Percentiles rank a stretch among this genome's conserved stretches.
These are phyloP conservation scores for Brachyistius frenatus DNA, from an alignment of 2,113 vertebrate species.

Conservation along the genomic window DNA sequence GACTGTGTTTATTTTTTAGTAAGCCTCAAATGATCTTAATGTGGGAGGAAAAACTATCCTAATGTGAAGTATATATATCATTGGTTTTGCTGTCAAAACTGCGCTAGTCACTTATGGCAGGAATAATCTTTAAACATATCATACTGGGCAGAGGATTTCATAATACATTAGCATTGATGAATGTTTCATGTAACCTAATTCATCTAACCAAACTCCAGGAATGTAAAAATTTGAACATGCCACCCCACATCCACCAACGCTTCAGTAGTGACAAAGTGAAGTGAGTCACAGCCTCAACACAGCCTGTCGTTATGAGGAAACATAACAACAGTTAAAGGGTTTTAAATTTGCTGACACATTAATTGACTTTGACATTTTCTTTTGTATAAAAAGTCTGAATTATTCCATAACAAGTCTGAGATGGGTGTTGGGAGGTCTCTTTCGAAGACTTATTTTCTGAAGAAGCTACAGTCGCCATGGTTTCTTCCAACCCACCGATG, in stretches of 20 bases:
- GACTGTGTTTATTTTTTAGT: background rate
- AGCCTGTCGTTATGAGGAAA: background rate
- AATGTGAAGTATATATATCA: constrained; percentile 2
- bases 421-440: no score
- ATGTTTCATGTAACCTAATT: constrained; percentile 49
- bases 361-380: no score
- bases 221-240: constrained; percentile 13
- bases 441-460: no score
- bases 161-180: constrained; percentile 43
- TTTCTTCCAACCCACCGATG: no score
- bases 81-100: constrained; percentile 47
- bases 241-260: constrained; percentile 28
- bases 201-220: constrained; percentile 4
- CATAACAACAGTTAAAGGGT: background rate
- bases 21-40: background rate
- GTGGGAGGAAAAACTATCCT: background rate
- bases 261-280: background rate
- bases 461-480: no score
- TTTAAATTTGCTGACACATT: no score
- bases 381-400: background rate
- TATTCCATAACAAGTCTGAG: background rate
- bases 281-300: background rate
- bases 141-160: constrained; percentile 18
- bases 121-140: constrained; percentile 42
- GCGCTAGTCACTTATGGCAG: constrained; percentile 23